Conservation (phyloP, 2,888 invertebrate genomes). For the Tuberolachnus salignus region DNA sequence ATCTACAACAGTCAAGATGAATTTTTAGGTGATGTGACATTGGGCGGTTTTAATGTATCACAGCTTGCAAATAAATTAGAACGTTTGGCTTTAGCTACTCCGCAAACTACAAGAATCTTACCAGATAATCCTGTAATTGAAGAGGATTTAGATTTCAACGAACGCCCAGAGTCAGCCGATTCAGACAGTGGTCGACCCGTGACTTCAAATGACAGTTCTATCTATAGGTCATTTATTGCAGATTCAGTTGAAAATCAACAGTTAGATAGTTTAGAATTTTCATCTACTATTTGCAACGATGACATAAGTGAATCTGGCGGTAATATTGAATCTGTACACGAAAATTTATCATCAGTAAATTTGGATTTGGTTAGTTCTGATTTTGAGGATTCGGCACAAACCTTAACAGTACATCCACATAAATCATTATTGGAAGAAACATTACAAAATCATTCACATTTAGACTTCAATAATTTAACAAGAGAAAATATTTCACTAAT, state of each 20-base stretch:
- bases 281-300: conserved; percentile 33
- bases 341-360: conserved; percentile 45
- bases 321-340: conserved; percentile 43
- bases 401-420: conserved; percentile 10
- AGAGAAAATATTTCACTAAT: conserved; percentile 33
- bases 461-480: conserved; percentile 7
- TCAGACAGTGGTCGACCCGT: conserved; percentile 49
- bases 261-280: conserved; percentile 45
- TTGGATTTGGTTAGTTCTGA: conserved; percentile 47
- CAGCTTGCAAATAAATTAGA: conserved; percentile 49
- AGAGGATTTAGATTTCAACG: conserved; percentile 43
- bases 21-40: conserved; percentile 28
- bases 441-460: neutral
- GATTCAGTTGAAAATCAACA: conserved; percentile 53
- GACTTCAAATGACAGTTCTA: conserved; percentile 47
- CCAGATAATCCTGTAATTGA: conserved; percentile 21
- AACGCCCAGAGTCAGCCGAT: conserved; percentile 51
- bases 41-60: conserved; percentile 34
- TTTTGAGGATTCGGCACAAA: conserved; percentile 42
- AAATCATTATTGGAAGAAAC: conserved; percentile 29
- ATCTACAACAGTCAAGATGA: conserved; percentile 20
- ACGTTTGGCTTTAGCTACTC: conserved; percentile 48
- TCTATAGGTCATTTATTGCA: conserved; percentile 46
- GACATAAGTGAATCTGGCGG: conserved; percentile 7
- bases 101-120: conserved; percentile 24